A percentile compares a stretch with the other conserved stretches of the same genome.
Conservation (phyloP, 2,797 vertebrate genomes). For the Melanotaenia trifasciata region DNA sequence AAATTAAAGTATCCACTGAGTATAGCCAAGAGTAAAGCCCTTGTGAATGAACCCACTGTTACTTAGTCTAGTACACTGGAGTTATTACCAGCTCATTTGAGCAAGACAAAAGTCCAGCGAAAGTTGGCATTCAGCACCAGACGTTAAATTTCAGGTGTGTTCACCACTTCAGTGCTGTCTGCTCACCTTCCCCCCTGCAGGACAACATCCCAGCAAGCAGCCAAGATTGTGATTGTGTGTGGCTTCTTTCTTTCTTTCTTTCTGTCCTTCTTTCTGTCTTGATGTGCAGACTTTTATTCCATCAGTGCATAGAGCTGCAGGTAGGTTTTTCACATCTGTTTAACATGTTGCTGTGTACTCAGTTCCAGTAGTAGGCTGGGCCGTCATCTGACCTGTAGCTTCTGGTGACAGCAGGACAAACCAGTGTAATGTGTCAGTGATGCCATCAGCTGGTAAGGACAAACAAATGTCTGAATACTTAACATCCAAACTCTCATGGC, state of each 20-base stretch:
- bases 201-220: slow-evolving; percentile 44
- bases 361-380: slow-evolving; percentile 21
- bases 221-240: slow-evolving; percentile 45
- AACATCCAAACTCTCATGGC: slow-evolving; percentile 25
- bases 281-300: slow-evolving; percentile 59
- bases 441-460: slow-evolving; percentile 34
- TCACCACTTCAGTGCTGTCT: slow-evolving; percentile 21
- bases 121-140: neutral
- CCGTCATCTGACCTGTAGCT: slow-evolving; percentile 33
- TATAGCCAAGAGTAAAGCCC: neutral
- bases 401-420: slow-evolving; percentile 10
- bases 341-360: slow-evolving; percentile 43
- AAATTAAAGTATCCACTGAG: slow-evolving; percentile 6
- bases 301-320: slow-evolving; percentile 45
- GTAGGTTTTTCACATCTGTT: slow-evolving; percentile 63
- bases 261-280: slow-evolving; percentile 39
- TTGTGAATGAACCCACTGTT: neutral
- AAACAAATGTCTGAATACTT: slow-evolving; percentile 27
- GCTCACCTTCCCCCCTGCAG: slow-evolving; percentile 26
- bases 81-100: slow-evolving; percentile 14
- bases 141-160: slow-evolving; percentile 27
- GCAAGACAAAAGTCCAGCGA: slow-evolving; percentile 2
- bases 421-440: neutral
- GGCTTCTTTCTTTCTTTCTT: slow-evolving; percentile 28
- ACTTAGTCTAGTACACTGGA: neutral